Base-by-base conservation (phyloP, 2,888 invertebrate genomes). In the Hypomecis punctinalis region DNA sequence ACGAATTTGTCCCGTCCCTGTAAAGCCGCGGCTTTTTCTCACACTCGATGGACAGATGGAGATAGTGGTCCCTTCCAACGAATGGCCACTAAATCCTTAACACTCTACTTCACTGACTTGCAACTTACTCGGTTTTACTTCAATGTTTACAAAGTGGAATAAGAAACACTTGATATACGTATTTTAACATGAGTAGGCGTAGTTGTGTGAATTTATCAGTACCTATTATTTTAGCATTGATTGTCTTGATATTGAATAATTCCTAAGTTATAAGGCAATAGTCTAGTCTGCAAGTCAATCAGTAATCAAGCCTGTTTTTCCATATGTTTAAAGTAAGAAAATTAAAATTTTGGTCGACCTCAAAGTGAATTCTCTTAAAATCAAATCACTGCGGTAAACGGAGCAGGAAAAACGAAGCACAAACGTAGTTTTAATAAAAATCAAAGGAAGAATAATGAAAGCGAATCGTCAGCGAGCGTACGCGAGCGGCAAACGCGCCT, bases 31-130 rank as follows among this genome's bases (percentile, higher is more conserved):
- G 85, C 84, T 84, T 88, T 86, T 89, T 88, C 88, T 80, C 86
- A 85, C 88, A 86, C 86, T 83, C 88, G 89, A 89, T 89, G 85
- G 88, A 83, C 83, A 87, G 85, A 87, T 87, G 85, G 82, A 90
- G 90, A 91, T 89, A 90, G 88, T 79, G 81, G 89, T 82, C 86
- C 88, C 86, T 89, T 85, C 79, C 79, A 80, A 83, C 82, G 84
- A 85, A 89, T 85, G 79, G 81, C 77, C 81, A 76, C 83, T 88
- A 90, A 90, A 91, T 88, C 90, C 88, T 87, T 87, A 86, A 88
- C 89, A 89, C 86, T 89, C 84, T 82, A 84, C 85, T 85, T 81
- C 80, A 85, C 79, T 82, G 65, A 65, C 65, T 61, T 61, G 85
- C 82, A 81, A 76, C 79, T 80, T 78, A 82, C 78, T 69, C 79